Evolutionary conservation across 2,797 vertebrate species (phyloP), one percentile per base, ranked within the genome.

Genomic region (Melanogrammus aeglefinus): DNA sequence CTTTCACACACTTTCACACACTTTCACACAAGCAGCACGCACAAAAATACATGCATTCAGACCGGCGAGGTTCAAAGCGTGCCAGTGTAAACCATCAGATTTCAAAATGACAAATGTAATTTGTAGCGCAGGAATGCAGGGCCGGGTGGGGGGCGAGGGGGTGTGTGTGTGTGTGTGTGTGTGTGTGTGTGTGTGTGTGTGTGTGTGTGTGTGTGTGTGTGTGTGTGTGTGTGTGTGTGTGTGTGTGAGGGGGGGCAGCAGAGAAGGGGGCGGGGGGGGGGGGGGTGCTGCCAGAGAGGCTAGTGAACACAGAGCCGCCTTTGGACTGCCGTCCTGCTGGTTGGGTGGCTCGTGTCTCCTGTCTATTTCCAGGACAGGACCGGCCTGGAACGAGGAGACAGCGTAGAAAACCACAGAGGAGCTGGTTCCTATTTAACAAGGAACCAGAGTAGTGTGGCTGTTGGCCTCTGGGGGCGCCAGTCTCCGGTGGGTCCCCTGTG

Each of bases 71-170:
- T 88, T 90, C 84, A 87, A 88, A 88, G 89, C 80, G 85, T 82
- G 82, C 78, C 86, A 84, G 82, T 90, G 87, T 87, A 90, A 93
- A 93, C 84, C 87, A 84, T 92, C 88, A 91, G 86, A 85, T 88
- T 87, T 91, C 89, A 86, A 78, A 90, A 91, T 91, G 91, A 91
- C 86, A 89, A 91, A 92, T 91, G 88, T 83, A 84, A 90, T 92
- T 87, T 87, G 84, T 79, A 83, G 82, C 86, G 71, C 7, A 86
- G 85, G 89, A 93, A 92, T 90, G 86, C 81, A 77, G 79, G 78
- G 82, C 87, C 88, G 86, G 86, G 87, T 6, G 82, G 86, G 78
- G 83, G 79, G 85, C 2, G 29, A 1, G 29, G 1, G 29, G 1
- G 29, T 31, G 29, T 31, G 29, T 31, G 29, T 31, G 29, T 31